A percentile compares a stretch with the other conserved stretches of the same genome.
These are phyloP conservation scores for Borostomias antarcticus DNA, from an alignment of 2,797 vertebrate genomes.

Conservation along the genomic window DNA sequence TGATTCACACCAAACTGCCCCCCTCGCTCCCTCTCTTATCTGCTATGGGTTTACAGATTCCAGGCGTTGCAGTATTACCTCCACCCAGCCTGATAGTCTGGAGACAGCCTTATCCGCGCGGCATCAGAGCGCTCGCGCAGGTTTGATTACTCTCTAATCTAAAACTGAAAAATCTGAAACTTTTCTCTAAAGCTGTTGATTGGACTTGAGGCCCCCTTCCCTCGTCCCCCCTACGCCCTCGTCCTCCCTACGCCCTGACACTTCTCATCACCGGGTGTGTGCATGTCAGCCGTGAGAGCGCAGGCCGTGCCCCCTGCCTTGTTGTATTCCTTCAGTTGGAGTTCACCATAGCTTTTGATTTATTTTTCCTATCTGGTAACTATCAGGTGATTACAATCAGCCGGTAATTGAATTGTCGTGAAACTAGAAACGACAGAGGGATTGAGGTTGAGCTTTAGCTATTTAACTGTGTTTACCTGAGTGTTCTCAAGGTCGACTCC, in stretches of 20 bases:
- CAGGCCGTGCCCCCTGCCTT: background rate
- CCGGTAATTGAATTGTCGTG: conserved; percentile 1
- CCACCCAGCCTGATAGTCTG: conserved; percentile 30
- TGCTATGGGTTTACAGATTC: conserved; percentile 51
- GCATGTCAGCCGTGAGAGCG: background rate
- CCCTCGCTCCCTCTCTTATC: conserved; percentile 45
- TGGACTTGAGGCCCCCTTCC: conserved; percentile 32
- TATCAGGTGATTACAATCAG: background rate
- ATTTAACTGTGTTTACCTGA: conserved; percentile 12
- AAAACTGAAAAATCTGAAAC: conserved; percentile 42
- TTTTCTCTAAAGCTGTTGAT: conserved; percentile 33
- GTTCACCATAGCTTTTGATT: background rate
- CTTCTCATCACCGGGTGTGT: conserved; percentile 27
- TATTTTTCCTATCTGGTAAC: background rate
- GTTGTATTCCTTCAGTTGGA: too few species aligned
- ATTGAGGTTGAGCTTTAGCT: background rate
- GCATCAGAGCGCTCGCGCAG: conserved; percentile 41
- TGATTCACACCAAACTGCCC: conserved; percentile 29
- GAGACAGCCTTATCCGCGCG: conserved; percentile 46
- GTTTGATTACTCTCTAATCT: conserved; percentile 58
- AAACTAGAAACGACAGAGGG: background rate
- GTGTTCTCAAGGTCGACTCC: background rate
- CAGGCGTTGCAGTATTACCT: conserved; percentile 45
- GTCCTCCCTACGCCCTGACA: conserved; percentile 18
- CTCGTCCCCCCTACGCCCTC: too few species aligned